These are phyloP conservation scores for Discoglossus pictus DNA, from an alignment of 2,797 vertebrate genomes.

Conservation along the genomic window DNA sequence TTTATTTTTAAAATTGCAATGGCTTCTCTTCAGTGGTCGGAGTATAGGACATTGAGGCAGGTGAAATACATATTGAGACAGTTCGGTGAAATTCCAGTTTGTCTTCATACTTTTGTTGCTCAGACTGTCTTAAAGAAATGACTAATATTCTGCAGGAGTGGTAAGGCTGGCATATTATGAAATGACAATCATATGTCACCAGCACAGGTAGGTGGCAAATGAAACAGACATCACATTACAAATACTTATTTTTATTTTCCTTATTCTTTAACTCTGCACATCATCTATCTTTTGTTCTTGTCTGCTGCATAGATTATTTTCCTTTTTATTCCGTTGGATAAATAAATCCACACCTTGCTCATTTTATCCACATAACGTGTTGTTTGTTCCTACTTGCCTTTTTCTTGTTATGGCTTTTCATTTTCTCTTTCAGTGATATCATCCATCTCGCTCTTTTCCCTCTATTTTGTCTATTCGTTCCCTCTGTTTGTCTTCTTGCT, in stretches of 20 bases:
- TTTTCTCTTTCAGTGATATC: constrained; percentile 34
- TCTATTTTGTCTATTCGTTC: constrained; percentile 24
- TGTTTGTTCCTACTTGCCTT: constrained; percentile 23
- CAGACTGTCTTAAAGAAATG: background rate
- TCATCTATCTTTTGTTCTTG: constrained; percentile 18
- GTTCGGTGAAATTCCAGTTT: background rate
- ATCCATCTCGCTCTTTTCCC: constrained; percentile 19
- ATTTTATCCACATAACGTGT: constrained; percentile 22
- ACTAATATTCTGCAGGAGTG: constrained; percentile 2
- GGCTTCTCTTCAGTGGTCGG: background rate
- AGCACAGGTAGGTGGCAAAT: constrained; percentile 1
- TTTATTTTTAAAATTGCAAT: constrained; percentile 6
- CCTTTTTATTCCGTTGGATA: constrained; percentile 20
- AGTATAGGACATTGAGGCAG: constrained; percentile 1
- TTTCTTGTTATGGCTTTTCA: constrained; percentile 7
- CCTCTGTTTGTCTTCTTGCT: constrained; percentile 28
- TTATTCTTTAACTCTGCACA: background rate
- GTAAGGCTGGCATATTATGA: constrained; percentile 6
- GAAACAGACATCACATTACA: constrained; percentile 7
- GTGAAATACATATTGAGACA: background rate
- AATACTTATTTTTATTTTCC: constrained; percentile 20
- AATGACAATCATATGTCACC: constrained; percentile 11
- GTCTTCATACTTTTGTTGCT: background rate
- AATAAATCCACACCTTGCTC: constrained; percentile 22
- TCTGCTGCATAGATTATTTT: constrained; percentile 5